phyloP scores from a whole-genome alignment of 2,888 invertebrate genomes.

The Xylota sylvarum region DNA sequence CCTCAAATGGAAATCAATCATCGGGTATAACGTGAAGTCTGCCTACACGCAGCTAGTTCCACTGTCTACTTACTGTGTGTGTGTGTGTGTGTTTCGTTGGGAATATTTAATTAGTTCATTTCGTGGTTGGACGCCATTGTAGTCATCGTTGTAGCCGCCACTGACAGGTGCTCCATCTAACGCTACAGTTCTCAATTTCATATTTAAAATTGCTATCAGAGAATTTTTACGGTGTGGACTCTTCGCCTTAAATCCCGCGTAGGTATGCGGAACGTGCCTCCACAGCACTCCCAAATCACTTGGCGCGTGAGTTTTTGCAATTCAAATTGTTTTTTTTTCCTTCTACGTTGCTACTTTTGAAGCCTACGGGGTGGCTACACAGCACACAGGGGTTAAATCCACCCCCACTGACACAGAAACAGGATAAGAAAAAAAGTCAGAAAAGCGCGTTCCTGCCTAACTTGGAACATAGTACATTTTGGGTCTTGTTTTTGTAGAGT shows the following conservation, averaged over 20 bases:
- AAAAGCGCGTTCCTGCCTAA: conserved; percentile 14
- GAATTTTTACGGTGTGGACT: conserved; percentile 1
- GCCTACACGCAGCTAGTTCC: background rate
- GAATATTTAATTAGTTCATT: conserved; percentile 36
- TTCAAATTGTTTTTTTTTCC: conserved; percentile 39
- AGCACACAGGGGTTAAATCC: background rate
- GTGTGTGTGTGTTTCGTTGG: background rate
- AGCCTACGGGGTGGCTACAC: background rate
- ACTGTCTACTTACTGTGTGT: background rate
- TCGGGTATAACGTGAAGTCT: conserved; percentile 10
- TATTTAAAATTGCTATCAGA: conserved; percentile 18
- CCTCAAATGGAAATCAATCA: conserved; percentile 53
- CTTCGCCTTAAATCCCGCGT: conserved; percentile 26
- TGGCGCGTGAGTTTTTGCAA: conserved; percentile 46
- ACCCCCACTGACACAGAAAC: background rate
- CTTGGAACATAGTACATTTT: conserved; percentile 7
- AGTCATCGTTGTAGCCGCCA: background rate
- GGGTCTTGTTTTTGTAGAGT: background rate
- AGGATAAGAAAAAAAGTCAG: conserved; percentile 5
- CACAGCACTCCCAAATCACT: background rate
- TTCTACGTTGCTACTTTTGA: background rate
- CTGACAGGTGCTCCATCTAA: conserved; percentile 28
- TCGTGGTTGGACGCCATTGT: conserved; percentile 30
- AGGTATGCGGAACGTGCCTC: conserved; percentile 23
- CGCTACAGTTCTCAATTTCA: conserved; percentile 13